Percentiles rank a stretch among this genome's conserved stretches.
Conservation (phyloP, 2,888 invertebrate genomes). For the Amiota mariae region DNA sequence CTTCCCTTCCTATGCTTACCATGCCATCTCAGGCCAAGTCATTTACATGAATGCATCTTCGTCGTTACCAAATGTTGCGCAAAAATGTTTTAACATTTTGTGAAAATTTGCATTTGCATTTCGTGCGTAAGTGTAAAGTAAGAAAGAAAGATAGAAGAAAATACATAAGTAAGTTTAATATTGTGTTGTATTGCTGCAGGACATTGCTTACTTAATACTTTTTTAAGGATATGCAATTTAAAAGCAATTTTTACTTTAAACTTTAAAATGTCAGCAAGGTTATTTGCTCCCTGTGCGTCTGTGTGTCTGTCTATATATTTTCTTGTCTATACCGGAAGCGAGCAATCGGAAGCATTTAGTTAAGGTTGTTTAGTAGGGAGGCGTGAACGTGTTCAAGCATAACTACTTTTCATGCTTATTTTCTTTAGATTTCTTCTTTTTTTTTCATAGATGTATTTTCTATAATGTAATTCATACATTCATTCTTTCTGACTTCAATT, state of each 20-base stretch:
- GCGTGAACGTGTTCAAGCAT: too few relatives aligned
- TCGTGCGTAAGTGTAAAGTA: conserved; percentile 18
- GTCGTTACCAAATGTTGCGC: conserved; percentile 23
- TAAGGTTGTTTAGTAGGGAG: conserved; percentile 2
- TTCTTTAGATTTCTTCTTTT: conserved; percentile 1
- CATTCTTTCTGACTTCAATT: too few relatives aligned
- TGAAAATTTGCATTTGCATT: conserved; percentile 24
- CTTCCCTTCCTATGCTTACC: not conserved
- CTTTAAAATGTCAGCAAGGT: not conserved
- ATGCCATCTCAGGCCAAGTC: not conserved
- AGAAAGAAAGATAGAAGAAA: not conserved
- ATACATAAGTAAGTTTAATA: too few relatives aligned
- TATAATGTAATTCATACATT: not conserved
- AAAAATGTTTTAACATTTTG: conserved; percentile 22
- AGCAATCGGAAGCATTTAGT: conserved; percentile 20
- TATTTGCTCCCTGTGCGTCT: not conserved
- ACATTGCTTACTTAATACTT: too few relatives aligned
- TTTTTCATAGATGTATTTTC: not conserved
- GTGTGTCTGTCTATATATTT: not conserved
- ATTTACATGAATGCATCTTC: conserved; percentile 9
- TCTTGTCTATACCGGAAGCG: conserved; percentile 18
- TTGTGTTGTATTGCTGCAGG: not conserved
- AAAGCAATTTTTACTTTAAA: conserved; percentile 9
- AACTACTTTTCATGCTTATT: too few relatives aligned
- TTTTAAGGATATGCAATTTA: conserved; percentile 4